Evolutionary conservation across 2,113 vertebrate species (phyloP).

Genomic region (Rhynchopsitta pachyrhyncha): DNA sequence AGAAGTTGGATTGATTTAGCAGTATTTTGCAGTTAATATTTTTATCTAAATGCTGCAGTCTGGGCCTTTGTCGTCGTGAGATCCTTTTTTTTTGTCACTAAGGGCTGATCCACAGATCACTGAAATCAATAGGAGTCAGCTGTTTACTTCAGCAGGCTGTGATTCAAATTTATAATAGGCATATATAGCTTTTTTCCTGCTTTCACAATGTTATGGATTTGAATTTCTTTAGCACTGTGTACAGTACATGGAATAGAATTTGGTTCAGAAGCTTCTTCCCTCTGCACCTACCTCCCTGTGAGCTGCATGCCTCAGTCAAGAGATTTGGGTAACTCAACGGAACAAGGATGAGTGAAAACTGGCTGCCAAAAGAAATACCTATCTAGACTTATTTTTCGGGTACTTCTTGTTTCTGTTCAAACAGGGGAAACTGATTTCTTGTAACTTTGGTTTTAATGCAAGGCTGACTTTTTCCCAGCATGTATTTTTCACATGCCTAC

Average conservation of each 20-base stretch:
- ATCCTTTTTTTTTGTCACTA: background rate
- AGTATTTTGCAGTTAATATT: constrained; percentile 75
- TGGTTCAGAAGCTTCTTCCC: background rate
- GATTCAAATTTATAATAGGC: background rate
- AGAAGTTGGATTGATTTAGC: constrained; percentile 82
- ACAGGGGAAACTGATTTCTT: background rate
- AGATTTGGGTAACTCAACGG: background rate
- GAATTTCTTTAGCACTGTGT: background rate
- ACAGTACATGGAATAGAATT: background rate
- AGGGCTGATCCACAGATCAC: constrained; percentile 26
- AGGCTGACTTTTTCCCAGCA: background rate
- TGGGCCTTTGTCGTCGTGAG: background rate
- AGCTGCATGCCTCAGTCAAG: background rate
- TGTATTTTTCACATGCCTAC: background rate
- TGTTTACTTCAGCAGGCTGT: constrained; percentile 17
- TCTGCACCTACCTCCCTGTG: background rate
- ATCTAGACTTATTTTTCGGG: background rate
- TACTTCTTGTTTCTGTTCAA: background rate
- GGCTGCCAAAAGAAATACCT: background rate
- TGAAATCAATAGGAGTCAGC: constrained; percentile 32
- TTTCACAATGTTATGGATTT: background rate
- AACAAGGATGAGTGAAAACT: background rate
- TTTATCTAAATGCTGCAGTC: constrained; percentile 76
- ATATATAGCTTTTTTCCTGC: background rate
- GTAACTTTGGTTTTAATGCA: background rate